Evolutionary conservation across 2,888 invertebrate genomes (phyloP).

Genomic region (Drosophila mettleri): DNA sequence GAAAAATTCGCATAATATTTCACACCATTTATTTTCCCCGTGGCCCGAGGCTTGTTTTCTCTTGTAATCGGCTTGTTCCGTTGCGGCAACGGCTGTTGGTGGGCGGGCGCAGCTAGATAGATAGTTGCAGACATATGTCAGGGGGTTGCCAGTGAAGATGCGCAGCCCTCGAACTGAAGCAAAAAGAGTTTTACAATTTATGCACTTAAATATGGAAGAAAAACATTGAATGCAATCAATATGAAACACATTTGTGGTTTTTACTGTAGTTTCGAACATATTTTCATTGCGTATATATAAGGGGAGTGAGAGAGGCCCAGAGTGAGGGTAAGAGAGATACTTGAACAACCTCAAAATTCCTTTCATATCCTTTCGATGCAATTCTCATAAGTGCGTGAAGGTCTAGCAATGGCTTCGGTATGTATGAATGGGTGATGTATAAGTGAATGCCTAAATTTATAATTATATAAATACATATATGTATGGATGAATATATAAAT

Average conservation of each 20-base stretch:
- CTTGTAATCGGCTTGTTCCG: constrained; percentile 65
- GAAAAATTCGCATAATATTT: constrained; percentile 78
- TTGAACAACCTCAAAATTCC: neutral
- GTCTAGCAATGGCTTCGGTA: no score
- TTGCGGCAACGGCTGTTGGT: constrained; percentile 42
- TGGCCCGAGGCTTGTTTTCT: constrained; percentile 43
- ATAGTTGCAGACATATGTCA: constrained; percentile 53
- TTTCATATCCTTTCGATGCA: neutral
- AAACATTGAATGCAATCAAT: constrained; percentile 2
- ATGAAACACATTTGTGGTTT: neutral
- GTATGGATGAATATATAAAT: neutral
- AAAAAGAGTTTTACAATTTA: constrained; percentile 30
- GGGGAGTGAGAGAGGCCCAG: neutral
- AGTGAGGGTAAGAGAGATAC: neutral
- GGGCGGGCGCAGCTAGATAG: constrained; percentile 13
- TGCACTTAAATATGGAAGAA: constrained; percentile 15
- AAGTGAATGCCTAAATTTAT: neutral
- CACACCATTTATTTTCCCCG: constrained; percentile 71
- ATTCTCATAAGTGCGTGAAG: neutral
- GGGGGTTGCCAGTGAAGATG: constrained; percentile 18
- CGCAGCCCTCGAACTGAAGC: constrained; percentile 26
- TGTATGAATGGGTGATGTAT: neutral
- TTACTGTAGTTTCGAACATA: neutral
- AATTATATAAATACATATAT: neutral
- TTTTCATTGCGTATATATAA: neutral